A percentile compares a stretch with the other conserved stretches of the same genome.
Evolutionary conservation across 2,797 vertebrate species (phyloP).

Genomic region (Spinus olivaceus): DNA sequence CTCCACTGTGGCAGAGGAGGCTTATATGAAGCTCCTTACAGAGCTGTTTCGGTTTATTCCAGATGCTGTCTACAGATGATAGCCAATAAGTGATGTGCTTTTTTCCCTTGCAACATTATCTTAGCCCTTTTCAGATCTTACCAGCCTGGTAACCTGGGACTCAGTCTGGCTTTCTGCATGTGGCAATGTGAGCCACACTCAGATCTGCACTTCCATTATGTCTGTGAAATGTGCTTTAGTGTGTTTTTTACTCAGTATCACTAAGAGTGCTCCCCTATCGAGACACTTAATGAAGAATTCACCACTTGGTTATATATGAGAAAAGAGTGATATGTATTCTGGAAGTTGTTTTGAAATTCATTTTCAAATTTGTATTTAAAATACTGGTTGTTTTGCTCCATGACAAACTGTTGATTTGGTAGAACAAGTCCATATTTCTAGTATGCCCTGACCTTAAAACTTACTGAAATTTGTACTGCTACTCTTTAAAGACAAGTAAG

Average conservation of each 20-base stretch:
- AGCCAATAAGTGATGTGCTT: not conserved
- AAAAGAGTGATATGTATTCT: not conserved
- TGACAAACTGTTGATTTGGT: not conserved
- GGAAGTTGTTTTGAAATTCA: not conserved
- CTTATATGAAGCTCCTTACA: not conserved
- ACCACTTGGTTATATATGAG: not conserved
- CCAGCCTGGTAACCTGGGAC: not conserved
- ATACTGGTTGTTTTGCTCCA: not conserved
- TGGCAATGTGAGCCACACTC: not conserved
- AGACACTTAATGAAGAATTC: not conserved
- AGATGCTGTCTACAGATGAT: not conserved
- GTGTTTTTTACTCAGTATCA: not conserved
- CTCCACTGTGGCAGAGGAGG: not conserved
- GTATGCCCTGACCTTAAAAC: not conserved
- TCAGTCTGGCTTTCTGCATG: not conserved
- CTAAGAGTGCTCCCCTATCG: not conserved
- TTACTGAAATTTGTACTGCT: not conserved
- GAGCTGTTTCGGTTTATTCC: not conserved
- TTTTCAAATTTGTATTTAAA: not conserved
- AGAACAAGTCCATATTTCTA: not conserved
- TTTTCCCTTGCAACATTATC: not conserved
- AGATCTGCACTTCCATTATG: rapidly evolving
- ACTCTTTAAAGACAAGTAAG: not conserved
- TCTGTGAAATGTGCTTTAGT: not conserved
- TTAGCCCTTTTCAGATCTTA: not conserved